Evolutionary conservation across 2,797 vertebrate genomes (phyloP).

Genomic region (Trachops cirrhosus): DNA sequence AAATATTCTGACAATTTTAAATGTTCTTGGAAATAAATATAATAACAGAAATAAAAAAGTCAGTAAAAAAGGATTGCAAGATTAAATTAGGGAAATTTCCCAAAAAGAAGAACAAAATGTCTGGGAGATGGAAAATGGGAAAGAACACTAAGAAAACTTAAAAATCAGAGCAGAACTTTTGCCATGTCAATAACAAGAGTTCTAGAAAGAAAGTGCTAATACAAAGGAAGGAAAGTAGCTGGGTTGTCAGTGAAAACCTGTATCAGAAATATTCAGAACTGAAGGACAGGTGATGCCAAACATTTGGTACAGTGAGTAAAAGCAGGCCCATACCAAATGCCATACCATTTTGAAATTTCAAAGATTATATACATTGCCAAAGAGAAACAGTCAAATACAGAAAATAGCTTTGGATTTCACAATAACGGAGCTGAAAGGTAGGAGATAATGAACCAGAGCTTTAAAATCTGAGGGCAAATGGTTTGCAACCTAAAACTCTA

Average conservation of each 20-base stretch:
- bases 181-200: background rate
- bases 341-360: background rate
- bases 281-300: background rate
- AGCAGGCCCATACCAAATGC: background rate
- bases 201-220: background rate
- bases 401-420: background rate
- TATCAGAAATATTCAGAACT: background rate
- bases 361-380: background rate
- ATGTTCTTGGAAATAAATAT: background rate
- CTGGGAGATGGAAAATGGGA: background rate
- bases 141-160: background rate
- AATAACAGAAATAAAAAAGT: background rate
- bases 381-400: background rate
- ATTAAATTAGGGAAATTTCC: background rate
- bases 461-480: background rate
- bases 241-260: background rate
- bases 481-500: background rate
- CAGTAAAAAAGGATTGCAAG: background rate
- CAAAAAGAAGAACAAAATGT: background rate
- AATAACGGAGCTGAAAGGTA: background rate
- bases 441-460: background rate
- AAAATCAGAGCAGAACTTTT: background rate
- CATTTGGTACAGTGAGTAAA: background rate
- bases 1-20: constrained; percentile 9
- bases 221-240: background rate